Evolutionary conservation across 2,797 vertebrate genomes (phyloP), one percentile per base, ranked within the genome.

Genomic region (Macropodus opercularis): DNA sequence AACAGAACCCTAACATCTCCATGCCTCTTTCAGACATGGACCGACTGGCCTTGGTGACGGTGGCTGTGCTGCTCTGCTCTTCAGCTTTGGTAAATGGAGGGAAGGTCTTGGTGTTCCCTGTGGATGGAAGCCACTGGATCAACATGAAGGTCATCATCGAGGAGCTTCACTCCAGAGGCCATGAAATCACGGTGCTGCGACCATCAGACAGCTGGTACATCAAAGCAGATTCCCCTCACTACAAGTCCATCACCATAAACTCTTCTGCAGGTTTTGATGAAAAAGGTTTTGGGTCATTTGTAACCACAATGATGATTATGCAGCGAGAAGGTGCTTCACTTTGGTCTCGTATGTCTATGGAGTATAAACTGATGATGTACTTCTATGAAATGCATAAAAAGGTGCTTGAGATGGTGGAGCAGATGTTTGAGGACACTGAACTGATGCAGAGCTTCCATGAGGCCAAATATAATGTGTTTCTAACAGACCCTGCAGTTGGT

Each of bases 41-140:
- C 23, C 64, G 0, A 27, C 26, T 5, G 0, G 24, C 22, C 19
- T 17, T 79, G 29, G 12, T 58, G 31, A 14, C 23, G 1, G 22
- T 83, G 17, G 23, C 23, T 6, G 50, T 46, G 34, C 59, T 88
- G 26, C 50, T 86, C 49, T 77, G 40, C 51, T 69, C 51, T 3
- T 38, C 24, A 11, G 0, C n/a, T 2, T 15, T 23, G 18, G 77
- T 64, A 5, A 36, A 78, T 24, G 74, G 69, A 51, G 83, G 85
- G 8, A 87, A 86, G 35, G 21, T 88, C 29, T 21, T 88, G 64
- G 81, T 91, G 19, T 73, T 79, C 15, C 85, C 86, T 0, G 0
- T 73, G 1, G 88, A 85, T 12, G 82, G 86, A 49, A 90, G 87
- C 34, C 88, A 90, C 67, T 91, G 90, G 87, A 2, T 91, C 62